Evolutionary conservation across 2,888 invertebrate genomes (phyloP).

Genomic region (Athalia cordata): DNA sequence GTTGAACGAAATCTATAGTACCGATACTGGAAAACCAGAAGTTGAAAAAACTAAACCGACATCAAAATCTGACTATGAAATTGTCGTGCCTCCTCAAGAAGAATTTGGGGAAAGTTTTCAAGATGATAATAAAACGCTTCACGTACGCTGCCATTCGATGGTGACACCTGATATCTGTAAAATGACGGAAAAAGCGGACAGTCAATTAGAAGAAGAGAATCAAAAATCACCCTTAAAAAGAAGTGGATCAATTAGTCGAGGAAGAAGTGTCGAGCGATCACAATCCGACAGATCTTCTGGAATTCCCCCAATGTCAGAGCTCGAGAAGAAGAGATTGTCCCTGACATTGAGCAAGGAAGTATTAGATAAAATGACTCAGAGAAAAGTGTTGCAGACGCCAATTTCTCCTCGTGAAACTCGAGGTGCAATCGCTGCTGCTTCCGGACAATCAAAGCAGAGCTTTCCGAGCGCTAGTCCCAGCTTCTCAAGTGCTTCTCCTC

Average conservation of each 20-base stretch:
- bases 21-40: constrained; percentile 71
- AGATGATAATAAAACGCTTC: constrained; percentile 60
- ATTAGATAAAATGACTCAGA: constrained; percentile 78
- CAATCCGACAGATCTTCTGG: constrained; percentile 53
- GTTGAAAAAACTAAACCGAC: not conserved
- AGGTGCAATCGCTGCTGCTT: constrained; percentile 70
- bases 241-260: constrained; percentile 64
- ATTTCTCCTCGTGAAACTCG: constrained; percentile 62
- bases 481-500: constrained; percentile 66
- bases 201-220: constrained; percentile 42
- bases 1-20: constrained; percentile 87
- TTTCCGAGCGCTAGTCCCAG: constrained; percentile 44
- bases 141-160: constrained; percentile 71
- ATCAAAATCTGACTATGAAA: constrained; percentile 60
- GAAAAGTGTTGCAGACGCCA: constrained; percentile 61
- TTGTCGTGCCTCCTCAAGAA: constrained; percentile 62
- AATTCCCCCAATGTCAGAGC: constrained; percentile 75
- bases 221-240: constrained; percentile 54
- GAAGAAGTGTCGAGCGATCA: constrained; percentile 58
- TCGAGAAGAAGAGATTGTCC: constrained; percentile 84
- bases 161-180: constrained; percentile 55
- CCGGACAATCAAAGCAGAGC: constrained; percentile 63
- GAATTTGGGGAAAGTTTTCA: constrained; percentile 51
- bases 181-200: constrained; percentile 34
- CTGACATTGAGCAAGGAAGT: constrained; percentile 85